phyloP scores from a whole-genome alignment of 2,888 invertebrate genomes.

The Dasysyrphus tricinctus region DNA sequence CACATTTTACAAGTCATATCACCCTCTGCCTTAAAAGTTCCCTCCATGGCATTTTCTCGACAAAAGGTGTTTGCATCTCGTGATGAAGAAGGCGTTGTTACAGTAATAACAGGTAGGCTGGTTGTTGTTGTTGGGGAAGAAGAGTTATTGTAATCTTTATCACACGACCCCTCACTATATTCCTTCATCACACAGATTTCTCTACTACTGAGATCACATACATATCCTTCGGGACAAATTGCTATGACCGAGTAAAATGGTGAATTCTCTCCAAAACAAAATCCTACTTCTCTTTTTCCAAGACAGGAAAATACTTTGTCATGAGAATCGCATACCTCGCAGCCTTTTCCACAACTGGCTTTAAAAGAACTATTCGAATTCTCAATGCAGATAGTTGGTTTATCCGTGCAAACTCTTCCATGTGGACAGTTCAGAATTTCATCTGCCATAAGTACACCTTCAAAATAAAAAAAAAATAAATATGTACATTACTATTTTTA shows the following conservation, averaged over 20 bases:
- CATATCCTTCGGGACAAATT: constrained; percentile 73
- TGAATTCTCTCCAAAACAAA: constrained; percentile 79
- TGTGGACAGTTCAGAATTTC: constrained; percentile 33
- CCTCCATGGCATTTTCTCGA: constrained; percentile 42
- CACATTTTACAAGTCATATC: constrained; percentile 64
- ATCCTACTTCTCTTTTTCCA: constrained; percentile 78
- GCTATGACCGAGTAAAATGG: constrained; percentile 61
- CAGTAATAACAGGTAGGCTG: not conserved
- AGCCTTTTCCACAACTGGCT: constrained; percentile 48
- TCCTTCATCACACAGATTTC: constrained; percentile 68
- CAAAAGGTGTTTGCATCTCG: constrained; percentile 58
- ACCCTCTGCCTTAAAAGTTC: constrained; percentile 53
- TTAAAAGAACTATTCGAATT: not conserved
- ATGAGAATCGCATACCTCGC: constrained; percentile 76
- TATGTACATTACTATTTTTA: too few relatives aligned
- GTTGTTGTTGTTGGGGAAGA: not conserved
- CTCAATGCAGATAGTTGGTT: constrained; percentile 25
- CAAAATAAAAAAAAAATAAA: not conserved
- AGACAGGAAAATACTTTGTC: constrained; percentile 80
- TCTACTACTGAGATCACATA: constrained; percentile 76
- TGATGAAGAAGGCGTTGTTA: constrained; percentile 28
- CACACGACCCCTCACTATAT: constrained; percentile 22
- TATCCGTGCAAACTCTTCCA: constrained; percentile 46
- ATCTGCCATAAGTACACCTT: not conserved
- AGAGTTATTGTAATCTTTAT: not conserved